Percentiles rank a stretch among this genome's conserved stretches.
Conservation (phyloP, 2,797 vertebrate genomes). For the Aphelocoma californica region DNA sequence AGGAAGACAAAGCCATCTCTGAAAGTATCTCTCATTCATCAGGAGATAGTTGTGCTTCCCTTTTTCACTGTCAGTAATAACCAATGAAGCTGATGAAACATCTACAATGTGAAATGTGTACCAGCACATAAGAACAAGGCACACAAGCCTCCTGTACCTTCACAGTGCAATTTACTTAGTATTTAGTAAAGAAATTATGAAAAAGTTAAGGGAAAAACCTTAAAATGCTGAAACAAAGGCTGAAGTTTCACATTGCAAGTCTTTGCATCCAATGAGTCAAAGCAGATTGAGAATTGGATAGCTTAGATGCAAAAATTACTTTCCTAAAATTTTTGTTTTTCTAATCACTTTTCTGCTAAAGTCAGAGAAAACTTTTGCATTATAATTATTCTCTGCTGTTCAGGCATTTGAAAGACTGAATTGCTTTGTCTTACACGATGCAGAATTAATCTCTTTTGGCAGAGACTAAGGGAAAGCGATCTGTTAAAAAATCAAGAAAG, state of each 20-base stretch:
- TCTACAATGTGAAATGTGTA: background rate
- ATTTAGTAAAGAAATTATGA: background rate
- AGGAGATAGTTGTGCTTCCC: background rate
- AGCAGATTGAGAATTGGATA: background rate
- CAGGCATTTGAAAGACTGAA: background rate
- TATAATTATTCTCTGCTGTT: background rate
- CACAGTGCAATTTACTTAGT: background rate
- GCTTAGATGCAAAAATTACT: background rate
- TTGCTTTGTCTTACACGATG: background rate
- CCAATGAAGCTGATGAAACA: background rate
- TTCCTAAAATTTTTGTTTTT: background rate
- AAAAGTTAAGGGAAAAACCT: background rate
- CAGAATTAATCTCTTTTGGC: background rate
- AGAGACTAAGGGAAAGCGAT: background rate
- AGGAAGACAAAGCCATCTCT: background rate
- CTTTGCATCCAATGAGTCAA: background rate
- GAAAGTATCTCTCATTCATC: background rate
- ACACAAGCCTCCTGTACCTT: background rate
- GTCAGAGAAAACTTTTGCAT: background rate
- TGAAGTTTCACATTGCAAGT: background rate
- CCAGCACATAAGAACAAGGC: background rate
- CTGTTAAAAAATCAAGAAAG: background rate
- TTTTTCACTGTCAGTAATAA: background rate
- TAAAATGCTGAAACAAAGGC: background rate
- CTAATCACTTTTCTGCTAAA: background rate